phyloP scores from a whole-genome alignment of 2,797 vertebrate species.

The Mustela erminea region DNA sequence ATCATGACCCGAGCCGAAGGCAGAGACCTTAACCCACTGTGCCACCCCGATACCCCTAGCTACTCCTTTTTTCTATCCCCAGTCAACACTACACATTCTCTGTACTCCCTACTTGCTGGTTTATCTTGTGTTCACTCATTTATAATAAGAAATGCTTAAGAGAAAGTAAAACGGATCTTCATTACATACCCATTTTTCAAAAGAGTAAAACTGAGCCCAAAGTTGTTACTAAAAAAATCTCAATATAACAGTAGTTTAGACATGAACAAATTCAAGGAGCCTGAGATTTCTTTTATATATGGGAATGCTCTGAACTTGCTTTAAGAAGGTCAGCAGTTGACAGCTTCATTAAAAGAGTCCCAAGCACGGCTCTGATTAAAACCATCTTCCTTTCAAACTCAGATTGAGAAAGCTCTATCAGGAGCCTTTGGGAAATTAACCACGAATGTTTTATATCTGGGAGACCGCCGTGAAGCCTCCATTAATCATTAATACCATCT shows the following conservation, averaged over 20 bases:
- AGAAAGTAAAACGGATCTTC: background rate
- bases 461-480: background rate
- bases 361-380: conserved; percentile 2
- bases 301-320: background rate
- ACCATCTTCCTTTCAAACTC: background rate
- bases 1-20: too few species aligned
- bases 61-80: background rate
- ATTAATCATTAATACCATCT: background rate
- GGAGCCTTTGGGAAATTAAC: background rate
- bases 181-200: background rate
- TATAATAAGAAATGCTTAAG: background rate
- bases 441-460: background rate
- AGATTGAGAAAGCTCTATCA: background rate
- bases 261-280: background rate
- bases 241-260: background rate
- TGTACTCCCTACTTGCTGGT: background rate
- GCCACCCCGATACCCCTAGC: too few species aligned
- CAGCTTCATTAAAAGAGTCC: background rate
- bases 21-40: too few species aligned
- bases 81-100: background rate
- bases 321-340: background rate
- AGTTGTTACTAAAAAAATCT: background rate
- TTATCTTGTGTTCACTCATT: background rate
- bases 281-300: background rate
- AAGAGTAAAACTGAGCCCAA: background rate